phyloP scores from a whole-genome alignment of 1,140 invertebrate genomes.

The Macrobrachium rosenbergii region DNA sequence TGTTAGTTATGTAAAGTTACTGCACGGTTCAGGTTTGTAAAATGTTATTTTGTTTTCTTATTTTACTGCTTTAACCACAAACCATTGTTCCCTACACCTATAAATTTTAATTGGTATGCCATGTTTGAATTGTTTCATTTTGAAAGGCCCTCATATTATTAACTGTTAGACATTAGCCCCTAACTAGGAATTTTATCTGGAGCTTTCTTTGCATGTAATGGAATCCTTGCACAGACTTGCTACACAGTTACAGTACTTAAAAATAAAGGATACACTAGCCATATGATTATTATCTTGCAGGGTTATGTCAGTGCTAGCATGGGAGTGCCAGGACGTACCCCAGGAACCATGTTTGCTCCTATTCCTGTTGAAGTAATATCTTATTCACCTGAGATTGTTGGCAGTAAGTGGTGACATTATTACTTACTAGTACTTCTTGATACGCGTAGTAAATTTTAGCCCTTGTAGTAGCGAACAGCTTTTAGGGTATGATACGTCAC shows the following conservation, averaged over 20 bases:
- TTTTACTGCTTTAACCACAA: not conserved
- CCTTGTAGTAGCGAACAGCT: not conserved
- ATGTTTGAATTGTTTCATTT: no score
- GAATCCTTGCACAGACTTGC: no score
- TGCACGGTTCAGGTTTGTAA: no score
- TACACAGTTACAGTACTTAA: no score
- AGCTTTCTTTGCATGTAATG: no score
- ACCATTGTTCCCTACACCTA: not conserved
- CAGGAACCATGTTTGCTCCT: constrained; percentile 96
- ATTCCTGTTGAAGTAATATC: constrained; percentile 86
- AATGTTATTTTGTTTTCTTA: not conserved
- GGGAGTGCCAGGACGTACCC: constrained; percentile 90
- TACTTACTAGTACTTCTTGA: no score
- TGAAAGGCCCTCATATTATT: no score
- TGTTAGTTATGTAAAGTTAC: no score
- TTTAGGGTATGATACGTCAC: no score
- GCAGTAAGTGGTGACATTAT: constrained; percentile 69
- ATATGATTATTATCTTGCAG: not conserved
- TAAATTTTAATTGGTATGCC: not conserved
- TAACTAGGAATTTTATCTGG: not conserved
- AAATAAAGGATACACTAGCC: not conserved
- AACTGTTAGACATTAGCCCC: no score
- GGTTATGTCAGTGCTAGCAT: constrained; percentile 70
- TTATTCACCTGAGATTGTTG: constrained; percentile 90
- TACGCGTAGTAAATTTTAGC: no score